Conservation (phyloP, 2,797 vertebrate genomes). For the Champsocephalus gunnari region DNA sequence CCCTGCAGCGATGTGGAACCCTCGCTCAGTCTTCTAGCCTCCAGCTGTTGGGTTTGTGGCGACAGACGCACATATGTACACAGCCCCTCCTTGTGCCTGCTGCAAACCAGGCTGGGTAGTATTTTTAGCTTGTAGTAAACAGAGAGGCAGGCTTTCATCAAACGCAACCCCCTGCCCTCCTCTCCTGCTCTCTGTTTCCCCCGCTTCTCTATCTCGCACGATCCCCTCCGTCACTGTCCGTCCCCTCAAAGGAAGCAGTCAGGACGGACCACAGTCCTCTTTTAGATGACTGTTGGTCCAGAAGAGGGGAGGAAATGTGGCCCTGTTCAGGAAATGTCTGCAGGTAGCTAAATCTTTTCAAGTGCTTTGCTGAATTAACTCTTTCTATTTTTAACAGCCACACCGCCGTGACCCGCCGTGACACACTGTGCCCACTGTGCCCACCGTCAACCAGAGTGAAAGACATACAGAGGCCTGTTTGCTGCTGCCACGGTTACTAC, state of each 20-base stretch:
- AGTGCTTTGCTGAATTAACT: constrained; percentile 44
- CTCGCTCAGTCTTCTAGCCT: constrained; percentile 40
- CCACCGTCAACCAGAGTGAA: constrained; percentile 40
- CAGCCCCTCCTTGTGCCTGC: constrained; percentile 25
- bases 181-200: constrained; percentile 42
- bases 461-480: constrained; percentile 38
- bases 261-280: constrained; percentile 47
- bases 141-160: constrained; percentile 74
- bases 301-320: constrained; percentile 46
- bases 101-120: constrained; percentile 60
- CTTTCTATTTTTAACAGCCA: constrained; percentile 64
- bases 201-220: constrained; percentile 40
- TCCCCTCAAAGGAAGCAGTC: constrained; percentile 50
- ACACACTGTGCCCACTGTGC: constrained; percentile 12
- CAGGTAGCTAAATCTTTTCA: constrained; percentile 72
- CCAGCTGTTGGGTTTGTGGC: constrained; percentile 68
- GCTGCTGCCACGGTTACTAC: constrained; percentile 29
- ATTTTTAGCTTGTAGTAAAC: constrained; percentile 82
- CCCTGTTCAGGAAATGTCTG: constrained; percentile 67
- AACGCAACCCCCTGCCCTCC: constrained; percentile 33
- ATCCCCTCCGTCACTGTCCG: constrained; percentile 24
- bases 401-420: constrained; percentile 26
- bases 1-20: constrained; percentile 29
- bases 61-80: constrained; percentile 57
- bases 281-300: constrained; percentile 52